Evolutionary conservation across 2,888 invertebrate species (phyloP).

Genomic region (Rhagium mordax): DNA sequence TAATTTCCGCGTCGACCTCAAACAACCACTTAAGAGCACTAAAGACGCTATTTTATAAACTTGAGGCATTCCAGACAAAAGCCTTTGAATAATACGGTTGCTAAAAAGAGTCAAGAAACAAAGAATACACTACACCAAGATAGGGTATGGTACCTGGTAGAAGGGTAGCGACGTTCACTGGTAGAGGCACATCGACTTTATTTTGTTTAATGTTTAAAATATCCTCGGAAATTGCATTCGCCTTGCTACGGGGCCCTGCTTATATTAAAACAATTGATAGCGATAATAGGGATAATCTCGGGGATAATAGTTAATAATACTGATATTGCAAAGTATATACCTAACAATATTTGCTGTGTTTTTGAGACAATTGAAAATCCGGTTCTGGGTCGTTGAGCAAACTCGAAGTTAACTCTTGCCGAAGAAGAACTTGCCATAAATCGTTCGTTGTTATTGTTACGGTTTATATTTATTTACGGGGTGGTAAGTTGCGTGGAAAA

Average conservation of each 20-base stretch:
- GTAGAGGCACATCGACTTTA: neutral
- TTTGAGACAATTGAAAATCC: neutral
- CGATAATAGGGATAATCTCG: no score
- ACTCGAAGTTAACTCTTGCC: neutral
- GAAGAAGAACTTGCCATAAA: neutral
- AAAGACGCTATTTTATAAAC: constrained; percentile 41
- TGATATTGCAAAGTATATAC: no score
- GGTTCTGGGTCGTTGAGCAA: neutral
- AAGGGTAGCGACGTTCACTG: neutral
- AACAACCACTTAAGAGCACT: constrained; percentile 36
- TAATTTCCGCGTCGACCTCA: constrained; percentile 39
- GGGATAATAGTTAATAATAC: no score
- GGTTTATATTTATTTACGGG: neutral
- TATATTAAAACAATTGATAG: no score
- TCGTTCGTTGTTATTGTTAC: neutral
- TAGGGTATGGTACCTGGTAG: neutral
- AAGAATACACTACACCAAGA: neutral
- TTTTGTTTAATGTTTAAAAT: no score
- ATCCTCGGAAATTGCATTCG: no score
- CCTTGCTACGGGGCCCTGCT: no score
- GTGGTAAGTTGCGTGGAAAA: neutral
- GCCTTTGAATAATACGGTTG: constrained; percentile 23
- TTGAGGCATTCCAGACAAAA: constrained; percentile 23
- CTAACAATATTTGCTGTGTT: no score
- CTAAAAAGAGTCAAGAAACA: constrained; percentile 28